phyloP scores from a whole-genome alignment of 1,140 invertebrate genomes.

The Tetraneura akinire region DNA sequence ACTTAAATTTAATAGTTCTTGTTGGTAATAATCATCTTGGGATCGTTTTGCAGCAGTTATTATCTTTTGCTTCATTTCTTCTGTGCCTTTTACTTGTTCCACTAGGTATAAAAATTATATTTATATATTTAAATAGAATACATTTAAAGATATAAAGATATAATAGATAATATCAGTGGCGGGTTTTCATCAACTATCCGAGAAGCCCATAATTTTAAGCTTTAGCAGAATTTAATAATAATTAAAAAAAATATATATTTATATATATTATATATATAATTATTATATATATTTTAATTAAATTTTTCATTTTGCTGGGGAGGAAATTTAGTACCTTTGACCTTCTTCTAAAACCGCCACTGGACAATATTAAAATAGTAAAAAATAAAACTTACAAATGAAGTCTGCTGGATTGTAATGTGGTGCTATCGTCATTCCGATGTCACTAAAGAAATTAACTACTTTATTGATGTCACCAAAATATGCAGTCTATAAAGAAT shows the following conservation, averaged over 20 bases:
- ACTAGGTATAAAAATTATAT: conserved; percentile 61
- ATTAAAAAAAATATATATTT: too few relatives aligned
- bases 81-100: conserved; percentile 74
- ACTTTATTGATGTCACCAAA: conserved; percentile 77
- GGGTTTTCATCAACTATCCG: too few relatives aligned
- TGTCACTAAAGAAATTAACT: conserved; percentile 73
- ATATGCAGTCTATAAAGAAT: conserved; percentile 68
- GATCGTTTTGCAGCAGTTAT: conserved; percentile 67
- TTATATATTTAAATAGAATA: too few relatives aligned
- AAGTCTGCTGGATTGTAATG: conserved; percentile 88
- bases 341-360: neutral
- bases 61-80: conserved; percentile 71
- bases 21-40: conserved; percentile 65
- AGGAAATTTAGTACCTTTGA: too few relatives aligned
- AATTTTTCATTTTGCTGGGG: too few relatives aligned
- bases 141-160: neutral
- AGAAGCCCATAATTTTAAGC: too few relatives aligned
- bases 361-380: neutral
- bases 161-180: too few relatives aligned
- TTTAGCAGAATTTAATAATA: too few relatives aligned
- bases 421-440: conserved; percentile 73
- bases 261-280: too few relatives aligned
- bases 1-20: conserved; percentile 61
- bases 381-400: conserved; percentile 69
- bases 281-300: too few relatives aligned